A percentile compares a stretch with the other conserved stretches of the same genome.
Evolutionary conservation across 1,140 invertebrate genomes (phyloP).

Genomic region (Lasioglossum albipes): DNA sequence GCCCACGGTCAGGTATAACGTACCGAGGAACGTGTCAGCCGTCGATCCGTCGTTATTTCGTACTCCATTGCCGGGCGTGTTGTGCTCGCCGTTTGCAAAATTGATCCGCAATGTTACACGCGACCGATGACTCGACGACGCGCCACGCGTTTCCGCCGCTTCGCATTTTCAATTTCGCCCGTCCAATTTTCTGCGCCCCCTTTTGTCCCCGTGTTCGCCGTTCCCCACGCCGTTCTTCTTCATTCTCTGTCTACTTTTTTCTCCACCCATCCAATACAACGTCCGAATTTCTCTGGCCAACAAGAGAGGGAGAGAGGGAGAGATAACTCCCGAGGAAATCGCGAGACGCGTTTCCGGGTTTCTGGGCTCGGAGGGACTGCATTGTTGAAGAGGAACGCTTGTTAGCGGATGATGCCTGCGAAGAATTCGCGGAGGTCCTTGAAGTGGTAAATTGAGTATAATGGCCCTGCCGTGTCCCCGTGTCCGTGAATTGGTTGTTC

Average conservation of each 20-base stretch:
- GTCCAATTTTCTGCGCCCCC: constrained; percentile 15
- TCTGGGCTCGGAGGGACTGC: background rate
- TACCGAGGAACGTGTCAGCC: constrained; percentile 57
- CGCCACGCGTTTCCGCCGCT: too few relatives aligned
- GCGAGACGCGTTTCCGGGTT: background rate
- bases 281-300: background rate
- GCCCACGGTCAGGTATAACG: constrained; percentile 67
- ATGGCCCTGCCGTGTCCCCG: background rate
- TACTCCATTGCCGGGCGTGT: background rate
- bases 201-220: background rate
- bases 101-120: constrained; percentile 38
- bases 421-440: background rate
- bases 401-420: background rate
- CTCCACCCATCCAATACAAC: background rate
- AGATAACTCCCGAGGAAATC: background rate
- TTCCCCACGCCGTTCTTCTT: background rate
- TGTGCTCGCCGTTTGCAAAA: constrained; percentile 27
- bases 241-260: background rate
- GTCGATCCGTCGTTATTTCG: constrained; percentile 48
- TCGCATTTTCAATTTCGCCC: too few relatives aligned
- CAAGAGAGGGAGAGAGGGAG: too few relatives aligned
- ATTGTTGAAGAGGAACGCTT: background rate
- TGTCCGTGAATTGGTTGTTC: background rate
- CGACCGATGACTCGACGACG: background rate
- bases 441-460: background rate